Conservation (phyloP, 2,797 vertebrate species). For the Lepidocolaptes lacrymiger region DNA sequence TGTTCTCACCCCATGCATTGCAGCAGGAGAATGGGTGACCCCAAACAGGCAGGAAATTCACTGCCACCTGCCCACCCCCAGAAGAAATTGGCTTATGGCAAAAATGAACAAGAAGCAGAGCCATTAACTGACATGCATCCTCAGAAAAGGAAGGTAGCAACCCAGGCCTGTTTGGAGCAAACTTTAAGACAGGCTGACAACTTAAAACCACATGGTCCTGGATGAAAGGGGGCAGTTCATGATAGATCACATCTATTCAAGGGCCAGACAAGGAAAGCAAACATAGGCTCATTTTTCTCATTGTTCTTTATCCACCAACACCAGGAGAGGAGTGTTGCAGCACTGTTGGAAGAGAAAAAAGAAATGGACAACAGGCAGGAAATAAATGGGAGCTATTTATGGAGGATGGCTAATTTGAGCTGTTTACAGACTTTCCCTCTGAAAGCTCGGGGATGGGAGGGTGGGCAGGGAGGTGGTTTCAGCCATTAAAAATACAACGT, state of each 20-base stretch:
- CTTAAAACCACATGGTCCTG: background rate
- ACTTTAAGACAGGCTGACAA: background rate
- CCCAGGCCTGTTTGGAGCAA: background rate
- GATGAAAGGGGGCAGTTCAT: constrained; percentile 14
- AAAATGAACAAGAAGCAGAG: background rate
- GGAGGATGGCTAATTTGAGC: constrained; percentile 22
- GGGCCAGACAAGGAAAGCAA: constrained; percentile 55
- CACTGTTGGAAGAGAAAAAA: background rate
- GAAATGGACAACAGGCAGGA: constrained; percentile 11
- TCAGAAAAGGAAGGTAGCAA: background rate
- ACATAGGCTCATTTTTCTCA: constrained; percentile 38
- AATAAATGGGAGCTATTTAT: constrained; percentile 8
- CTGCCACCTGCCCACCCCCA: background rate
- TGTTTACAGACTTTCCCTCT: constrained; percentile 40
- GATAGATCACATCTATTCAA: constrained; percentile 47
- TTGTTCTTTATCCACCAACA: constrained; percentile 31
- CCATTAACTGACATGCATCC: background rate
- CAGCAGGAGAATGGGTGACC: background rate
- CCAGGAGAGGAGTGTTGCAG: constrained; percentile 39
- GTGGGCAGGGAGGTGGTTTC: constrained; percentile 37
- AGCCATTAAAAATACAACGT: constrained; percentile 65
- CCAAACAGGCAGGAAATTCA: background rate
- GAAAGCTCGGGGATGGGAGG: background rate
- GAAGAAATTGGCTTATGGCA: background rate
- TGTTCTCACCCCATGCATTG: background rate